Evolutionary conservation across 1,140 invertebrate species (phyloP), one percentile per base, ranked within the genome.

Genomic region (Drosophila tristis): DNA sequence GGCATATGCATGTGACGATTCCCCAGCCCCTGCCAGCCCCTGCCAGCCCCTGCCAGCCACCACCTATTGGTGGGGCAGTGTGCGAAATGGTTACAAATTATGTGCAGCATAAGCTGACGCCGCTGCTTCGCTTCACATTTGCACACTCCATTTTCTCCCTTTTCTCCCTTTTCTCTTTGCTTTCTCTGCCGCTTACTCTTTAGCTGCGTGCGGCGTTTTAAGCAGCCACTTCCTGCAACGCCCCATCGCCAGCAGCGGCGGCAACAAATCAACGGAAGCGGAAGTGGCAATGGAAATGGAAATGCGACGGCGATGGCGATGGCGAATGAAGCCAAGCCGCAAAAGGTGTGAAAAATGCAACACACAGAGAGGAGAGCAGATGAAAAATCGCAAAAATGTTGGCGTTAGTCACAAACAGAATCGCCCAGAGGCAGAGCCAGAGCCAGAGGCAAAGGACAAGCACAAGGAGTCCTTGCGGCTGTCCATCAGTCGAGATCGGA

Each of bases 201-300:
- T 75, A 51, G 63, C 82, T 78, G 82, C 70, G 68, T 78, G 70
- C 74, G 66, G 58, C 82, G 74, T 75, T 86, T 87, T 86, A 87
- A 86, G 82, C 82, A 87, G 82, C 70, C 82, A 86, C 82, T 78
- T 86, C 82, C 82, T 87, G 82, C 62, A 65, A 65, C 64, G 68
- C 81, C 77, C 47, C 72, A 35, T 44, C 42, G 8, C 15, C 54
- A 56, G 35, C 26, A 49, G 57, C 67, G 54, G 55, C 58, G 49
- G 72, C 82, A 87, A 87, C 82, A 87, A 87, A 87, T 87, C 82
- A 87, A 89, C 84, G 82, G 82, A 89, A 82, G 35, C 82, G 82
- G 82, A 86, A 81, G 82, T 87, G 82, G 82, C 82, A 86, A 87
- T 86, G 82, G 82, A 87, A 86, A 86, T 86, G 82, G 82, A 86